phyloP scores from a whole-genome alignment of 2,888 invertebrate species.

The Eristalis pertinax region DNA sequence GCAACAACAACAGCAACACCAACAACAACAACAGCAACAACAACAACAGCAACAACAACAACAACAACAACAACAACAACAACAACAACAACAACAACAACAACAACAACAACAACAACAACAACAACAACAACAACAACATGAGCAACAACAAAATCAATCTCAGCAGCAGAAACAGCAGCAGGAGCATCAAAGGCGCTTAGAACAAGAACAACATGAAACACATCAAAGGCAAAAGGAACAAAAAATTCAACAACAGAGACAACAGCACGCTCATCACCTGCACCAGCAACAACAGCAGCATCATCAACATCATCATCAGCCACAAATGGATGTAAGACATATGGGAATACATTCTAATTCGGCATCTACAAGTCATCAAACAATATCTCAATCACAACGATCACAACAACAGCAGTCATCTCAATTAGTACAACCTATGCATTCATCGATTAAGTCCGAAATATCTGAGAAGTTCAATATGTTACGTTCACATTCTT shows the following conservation, averaged over 20 bases:
- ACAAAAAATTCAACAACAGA: slow-evolving; percentile 78
- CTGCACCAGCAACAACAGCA: slow-evolving; percentile 76
- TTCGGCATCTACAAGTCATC: slow-evolving; percentile 16
- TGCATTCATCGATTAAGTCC: slow-evolving; percentile 83
- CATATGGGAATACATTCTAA: slow-evolving; percentile 31
- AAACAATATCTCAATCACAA: slow-evolving; percentile 71
- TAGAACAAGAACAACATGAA: slow-evolving; percentile 76
- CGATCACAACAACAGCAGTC: slow-evolving; percentile 79
- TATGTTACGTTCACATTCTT: slow-evolving; percentile 87
- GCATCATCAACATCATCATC: slow-evolving; percentile 76
- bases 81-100: slow-evolving; percentile 73
- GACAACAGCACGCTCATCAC: slow-evolving; percentile 78
- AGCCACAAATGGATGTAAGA: slow-evolving; percentile 50
- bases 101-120: slow-evolving; percentile 78
- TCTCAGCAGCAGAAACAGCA: slow-evolving; percentile 81
- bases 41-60: slow-evolving; percentile 80
- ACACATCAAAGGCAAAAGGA: slow-evolving; percentile 73
- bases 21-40: slow-evolving; percentile 75
- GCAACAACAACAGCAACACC: slow-evolving; percentile 77
- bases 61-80: slow-evolving; percentile 76
- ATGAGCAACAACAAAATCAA: slow-evolving; percentile 80
- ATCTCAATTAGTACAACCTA: slow-evolving; percentile 71
- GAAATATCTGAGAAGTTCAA: slow-evolving; percentile 90
- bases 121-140: slow-evolving; percentile 83
- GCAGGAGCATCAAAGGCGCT: slow-evolving; percentile 77